Percentiles rank a stretch among this genome's conserved stretches.
Conservation (phyloP, 1,140 invertebrate genomes). For the Manduca sexta region DNA sequence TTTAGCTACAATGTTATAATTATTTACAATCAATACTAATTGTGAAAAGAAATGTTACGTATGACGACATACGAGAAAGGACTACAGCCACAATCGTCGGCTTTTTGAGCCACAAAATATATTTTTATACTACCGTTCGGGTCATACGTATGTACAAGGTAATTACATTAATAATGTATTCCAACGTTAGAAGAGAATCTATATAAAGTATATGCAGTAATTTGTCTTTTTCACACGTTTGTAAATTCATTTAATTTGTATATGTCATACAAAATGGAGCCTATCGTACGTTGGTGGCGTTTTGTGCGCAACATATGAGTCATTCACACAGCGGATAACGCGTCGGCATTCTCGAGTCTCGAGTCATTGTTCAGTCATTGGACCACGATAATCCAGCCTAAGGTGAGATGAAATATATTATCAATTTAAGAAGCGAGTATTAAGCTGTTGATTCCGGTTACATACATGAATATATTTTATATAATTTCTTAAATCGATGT, state of each 20-base stretch:
- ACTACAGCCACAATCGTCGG: conserved; percentile 28
- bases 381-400: conserved; percentile 11
- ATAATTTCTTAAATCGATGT: not conserved
- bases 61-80: conserved; percentile 50
- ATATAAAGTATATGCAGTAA: conserved; percentile 40
- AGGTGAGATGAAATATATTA: not conserved
- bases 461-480: conserved; percentile 2
- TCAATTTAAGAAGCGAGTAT: conserved; percentile 1
- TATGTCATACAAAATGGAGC: conserved; percentile 52
- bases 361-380: conserved; percentile 5
- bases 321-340: conserved; percentile 14
- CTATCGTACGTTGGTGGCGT: conserved; percentile 44
- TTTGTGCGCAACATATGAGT: conserved; percentile 48
- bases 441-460: conserved; percentile 4
- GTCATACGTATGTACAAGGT: conserved; percentile 71
- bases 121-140: conserved; percentile 44
- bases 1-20: conserved; percentile 48
- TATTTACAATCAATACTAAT: conserved; percentile 63
- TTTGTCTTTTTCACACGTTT: conserved; percentile 34
- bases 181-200: conserved; percentile 58
- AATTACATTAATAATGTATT: conserved; percentile 60
- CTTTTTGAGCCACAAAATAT: conserved; percentile 48
- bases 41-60: conserved; percentile 53
- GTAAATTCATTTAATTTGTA: conserved; percentile 17
- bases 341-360: not conserved